Percentiles rank a stretch among this genome's conserved stretches.
Conservation (phyloP, 2,888 invertebrate species). For the Diaprepes abbreviatus region DNA sequence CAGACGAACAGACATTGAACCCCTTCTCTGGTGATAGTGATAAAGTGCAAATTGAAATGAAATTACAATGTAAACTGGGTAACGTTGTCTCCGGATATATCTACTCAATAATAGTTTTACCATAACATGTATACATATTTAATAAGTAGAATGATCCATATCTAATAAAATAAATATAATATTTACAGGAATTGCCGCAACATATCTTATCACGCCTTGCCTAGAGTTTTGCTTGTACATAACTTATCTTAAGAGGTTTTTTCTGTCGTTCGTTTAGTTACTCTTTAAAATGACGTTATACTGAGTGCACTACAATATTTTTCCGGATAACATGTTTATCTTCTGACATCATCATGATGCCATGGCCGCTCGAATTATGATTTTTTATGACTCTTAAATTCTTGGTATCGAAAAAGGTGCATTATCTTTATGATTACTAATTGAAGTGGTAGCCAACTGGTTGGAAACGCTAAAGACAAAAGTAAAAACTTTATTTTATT, state of each 20-base stretch:
- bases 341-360: background rate
- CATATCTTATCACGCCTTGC: constrained; percentile 2
- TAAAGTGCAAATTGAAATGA: too few relatives aligned
- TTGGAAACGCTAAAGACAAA: too few relatives aligned
- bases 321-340: background rate
- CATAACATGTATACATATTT: too few relatives aligned
- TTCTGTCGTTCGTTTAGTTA: background rate
- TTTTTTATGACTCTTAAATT: constrained; percentile 3
- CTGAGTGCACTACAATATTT: background rate
- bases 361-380: background rate
- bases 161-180: background rate
- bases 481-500: too few relatives aligned
- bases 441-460: too few relatives aligned
- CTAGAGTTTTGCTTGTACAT: background rate
- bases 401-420: background rate
- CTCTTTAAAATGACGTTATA: constrained; percentile 7
- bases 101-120: too few relatives aligned
- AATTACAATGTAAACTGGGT: too few relatives aligned
- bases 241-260: constrained; percentile 10
- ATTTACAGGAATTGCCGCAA: background rate
- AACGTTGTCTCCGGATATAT: too few relatives aligned
- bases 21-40: too few relatives aligned
- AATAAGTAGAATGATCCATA: background rate
- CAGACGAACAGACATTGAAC: too few relatives aligned
- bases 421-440: background rate